Evolutionary conservation across 2,888 invertebrate species (phyloP).

Genomic region (Physocephala rufipes): DNA sequence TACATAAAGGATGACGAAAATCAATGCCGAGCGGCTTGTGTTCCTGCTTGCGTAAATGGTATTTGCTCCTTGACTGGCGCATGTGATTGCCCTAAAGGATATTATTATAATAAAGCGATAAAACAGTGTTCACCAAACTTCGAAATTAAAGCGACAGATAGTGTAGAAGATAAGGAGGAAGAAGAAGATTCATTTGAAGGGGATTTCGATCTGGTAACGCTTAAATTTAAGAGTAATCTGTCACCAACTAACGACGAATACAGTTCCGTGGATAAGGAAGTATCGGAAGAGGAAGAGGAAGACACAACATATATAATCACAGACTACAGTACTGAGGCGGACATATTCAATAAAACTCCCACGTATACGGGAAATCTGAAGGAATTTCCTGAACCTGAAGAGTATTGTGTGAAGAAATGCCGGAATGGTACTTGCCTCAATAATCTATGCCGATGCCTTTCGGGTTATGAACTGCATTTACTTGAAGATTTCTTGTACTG

Average conservation of each 20-base stretch:
- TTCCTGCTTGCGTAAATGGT: slow-evolving; percentile 51
- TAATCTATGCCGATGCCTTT: slow-evolving; percentile 51
- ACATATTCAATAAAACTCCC: background rate
- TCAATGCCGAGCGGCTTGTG: slow-evolving; percentile 53
- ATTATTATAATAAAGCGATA: background rate
- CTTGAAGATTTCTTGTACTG: slow-evolving; percentile 39
- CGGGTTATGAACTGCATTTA: slow-evolving; percentile 39
- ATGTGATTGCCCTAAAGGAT: slow-evolving; percentile 48
- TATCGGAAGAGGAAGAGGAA: slow-evolving; percentile 8
- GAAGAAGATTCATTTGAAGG: background rate
- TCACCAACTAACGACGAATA: background rate
- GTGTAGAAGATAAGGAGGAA: slow-evolving; percentile 1
- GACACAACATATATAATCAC: background rate
- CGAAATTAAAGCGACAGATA: background rate
- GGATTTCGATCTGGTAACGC: slow-evolving; percentile 8
- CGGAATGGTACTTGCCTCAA: slow-evolving; percentile 57
- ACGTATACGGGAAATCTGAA: background rate
- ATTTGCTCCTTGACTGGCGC: slow-evolving; percentile 55
- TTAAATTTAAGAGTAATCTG: background rate
- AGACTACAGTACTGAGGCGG: background rate
- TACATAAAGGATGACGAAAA: background rate
- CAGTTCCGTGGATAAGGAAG: slow-evolving; percentile 37
- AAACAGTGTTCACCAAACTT: slow-evolving; percentile 25
- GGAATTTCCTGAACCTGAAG: slow-evolving; percentile 7
- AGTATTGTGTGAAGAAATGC: slow-evolving; percentile 48